These are phyloP conservation scores for Autographa pulchrina DNA, from an alignment of 2,888 invertebrate species.

Conservation along the genomic window DNA sequence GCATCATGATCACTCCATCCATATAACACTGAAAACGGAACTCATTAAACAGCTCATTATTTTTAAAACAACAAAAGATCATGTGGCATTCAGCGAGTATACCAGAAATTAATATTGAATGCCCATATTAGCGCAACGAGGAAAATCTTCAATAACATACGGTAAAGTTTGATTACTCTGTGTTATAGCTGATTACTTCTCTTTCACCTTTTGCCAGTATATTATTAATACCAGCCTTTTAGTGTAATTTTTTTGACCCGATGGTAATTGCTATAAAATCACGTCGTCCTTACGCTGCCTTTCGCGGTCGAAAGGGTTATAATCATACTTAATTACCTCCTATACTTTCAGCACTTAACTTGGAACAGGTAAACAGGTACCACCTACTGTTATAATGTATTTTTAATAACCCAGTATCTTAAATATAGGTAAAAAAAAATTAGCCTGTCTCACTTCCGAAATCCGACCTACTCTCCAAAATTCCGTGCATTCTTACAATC, in stretches of 20 bases:
- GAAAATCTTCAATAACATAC: not conserved
- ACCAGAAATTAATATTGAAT: not conserved
- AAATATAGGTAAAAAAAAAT: too few species aligned
- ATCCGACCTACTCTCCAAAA: not conserved
- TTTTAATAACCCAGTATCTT: too few species aligned
- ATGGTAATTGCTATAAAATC: not conserved
- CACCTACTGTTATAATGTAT: too few species aligned
- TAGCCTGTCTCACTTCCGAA: not conserved
- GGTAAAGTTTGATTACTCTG: not conserved
- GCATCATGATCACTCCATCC: not conserved
- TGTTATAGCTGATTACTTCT: not conserved
- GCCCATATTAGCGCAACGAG: not conserved
- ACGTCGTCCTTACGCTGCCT: not conserved
- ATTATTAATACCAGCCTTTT: not conserved
- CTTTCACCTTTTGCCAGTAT: not conserved
- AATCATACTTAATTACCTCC: not conserved
- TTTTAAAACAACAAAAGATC: not conserved
- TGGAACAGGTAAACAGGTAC: too few species aligned
- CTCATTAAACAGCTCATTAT: not conserved
- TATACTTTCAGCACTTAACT: too few species aligned
- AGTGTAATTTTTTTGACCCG: too few species aligned
- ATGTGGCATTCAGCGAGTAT: not conserved
- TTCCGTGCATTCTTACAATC: constrained; percentile 24
- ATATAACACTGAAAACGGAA: not conserved
- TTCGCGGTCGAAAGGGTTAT: not conserved